These are phyloP conservation scores for Diplodus puntazzo DNA, from an alignment of 2,797 vertebrate species.

Conservation along the genomic window DNA sequence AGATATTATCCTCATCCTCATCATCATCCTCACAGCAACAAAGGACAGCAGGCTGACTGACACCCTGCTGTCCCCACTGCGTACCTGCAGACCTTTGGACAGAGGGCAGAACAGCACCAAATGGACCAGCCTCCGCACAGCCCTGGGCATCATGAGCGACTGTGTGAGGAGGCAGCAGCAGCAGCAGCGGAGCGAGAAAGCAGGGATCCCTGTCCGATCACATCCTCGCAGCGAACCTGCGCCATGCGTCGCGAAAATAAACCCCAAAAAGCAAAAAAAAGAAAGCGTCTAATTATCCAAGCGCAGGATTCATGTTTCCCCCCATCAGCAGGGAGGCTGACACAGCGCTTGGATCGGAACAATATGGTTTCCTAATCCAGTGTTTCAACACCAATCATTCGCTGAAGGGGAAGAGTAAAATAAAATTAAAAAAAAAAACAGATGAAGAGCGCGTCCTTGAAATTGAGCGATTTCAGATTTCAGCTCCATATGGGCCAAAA, in stretches of 20 bases:
- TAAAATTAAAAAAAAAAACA: not conserved
- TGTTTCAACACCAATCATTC: conserved; percentile 11
- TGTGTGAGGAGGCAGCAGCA: conserved; percentile 43
- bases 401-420: not conserved
- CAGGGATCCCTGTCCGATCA: conserved; percentile 60
- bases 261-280: not conserved
- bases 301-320: not conserved
- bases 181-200: conserved; percentile 47
- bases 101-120: conserved; percentile 92
- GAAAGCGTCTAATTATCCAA: not conserved
- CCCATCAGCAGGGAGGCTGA: not conserved
- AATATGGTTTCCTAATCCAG: not conserved
- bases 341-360: not conserved
- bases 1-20: not conserved
- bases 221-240: conserved; percentile 60
- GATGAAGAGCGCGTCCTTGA: conserved; percentile 58
- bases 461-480: conserved; percentile 37
- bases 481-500: conserved; percentile 15
- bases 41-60: not conserved
- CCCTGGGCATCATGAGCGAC: conserved; percentile 87
- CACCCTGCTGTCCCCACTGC: conserved; percentile 8
- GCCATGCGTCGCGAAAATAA: conserved; percentile 29
- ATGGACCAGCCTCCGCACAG: conserved; percentile 90
- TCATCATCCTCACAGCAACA: not conserved
- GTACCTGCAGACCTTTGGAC: conserved; percentile 93